Conservation (phyloP, 2,797 vertebrate species). For the Leontopithecus rosalia region DNA sequence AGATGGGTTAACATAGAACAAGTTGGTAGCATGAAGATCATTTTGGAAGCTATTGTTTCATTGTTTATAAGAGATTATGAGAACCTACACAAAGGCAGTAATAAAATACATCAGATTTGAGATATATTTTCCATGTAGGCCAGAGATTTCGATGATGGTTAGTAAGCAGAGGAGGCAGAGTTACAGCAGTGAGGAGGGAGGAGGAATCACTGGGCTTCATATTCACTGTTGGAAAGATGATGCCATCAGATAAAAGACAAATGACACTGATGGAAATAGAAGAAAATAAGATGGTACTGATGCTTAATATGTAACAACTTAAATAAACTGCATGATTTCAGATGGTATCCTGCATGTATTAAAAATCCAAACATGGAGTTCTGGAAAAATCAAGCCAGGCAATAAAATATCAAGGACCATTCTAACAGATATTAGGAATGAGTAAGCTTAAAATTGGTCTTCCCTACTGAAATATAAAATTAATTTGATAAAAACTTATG, state of each 20-base stretch:
- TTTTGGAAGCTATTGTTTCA: neutral
- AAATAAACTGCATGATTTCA: neutral
- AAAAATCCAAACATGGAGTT: neutral
- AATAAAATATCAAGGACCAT: neutral
- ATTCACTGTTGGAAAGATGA: neutral
- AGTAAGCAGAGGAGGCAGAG: neutral
- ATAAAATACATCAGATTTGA: neutral
- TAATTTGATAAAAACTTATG: neutral
- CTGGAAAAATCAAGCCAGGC: neutral
- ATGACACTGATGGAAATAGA: neutral
- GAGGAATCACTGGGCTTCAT: neutral
- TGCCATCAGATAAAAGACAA: neutral
- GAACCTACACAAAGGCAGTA: neutral
- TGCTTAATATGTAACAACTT: neutral
- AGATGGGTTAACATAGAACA: neutral
- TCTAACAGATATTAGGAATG: neutral
- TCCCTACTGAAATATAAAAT: neutral
- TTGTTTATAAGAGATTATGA: neutral
- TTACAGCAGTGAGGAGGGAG: neutral
- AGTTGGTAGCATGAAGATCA: neutral
- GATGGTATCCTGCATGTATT: neutral
- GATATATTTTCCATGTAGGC: neutral
- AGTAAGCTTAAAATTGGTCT: neutral
- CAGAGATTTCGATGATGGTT: neutral
- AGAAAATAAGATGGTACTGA: neutral